Base-by-base conservation (phyloP, 1,140 invertebrate genomes). In the Dolichoris vasculosae region DNA sequence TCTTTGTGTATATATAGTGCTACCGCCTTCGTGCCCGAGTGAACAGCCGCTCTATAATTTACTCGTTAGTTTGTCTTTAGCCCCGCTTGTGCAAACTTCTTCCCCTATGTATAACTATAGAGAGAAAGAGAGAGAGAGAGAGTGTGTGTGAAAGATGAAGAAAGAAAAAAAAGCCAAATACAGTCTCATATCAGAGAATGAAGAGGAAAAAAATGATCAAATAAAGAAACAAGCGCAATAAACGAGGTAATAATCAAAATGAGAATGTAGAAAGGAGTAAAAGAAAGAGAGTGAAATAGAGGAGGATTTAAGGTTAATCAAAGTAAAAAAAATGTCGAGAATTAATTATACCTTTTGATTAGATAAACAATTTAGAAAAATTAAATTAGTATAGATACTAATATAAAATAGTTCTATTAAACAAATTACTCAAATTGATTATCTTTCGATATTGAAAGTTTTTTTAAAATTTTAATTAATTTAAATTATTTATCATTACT, bases 31-130 rank as follows among this genome's bases (percentile, higher is more conserved):
- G 64, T 63, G 79, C 40, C 77, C 71, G 51, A 85, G 48, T 85
- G 87, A 89, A 88, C 88, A 88, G 85, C 89, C 88, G 83, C 90
- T 88, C 91, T 89, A 89, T 91, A 91, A 91, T 91, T 91, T 91
- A 89, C 90, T 91, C 90, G 90, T 91, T 91, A 91, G 88, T 87
- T 89, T 87, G 69, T 55, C 23, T 73, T 81, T 43, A n/a, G 51
- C 67, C 38, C 64, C 38, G 13, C 15, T 51, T 43, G 46, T 26
- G 38, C 69, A 75, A 38, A 83, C 71, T 43, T 59, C 8, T 38
- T 15, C 48, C 38, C 63, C 32, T 17, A n/a, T 0, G 26, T n/a
- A 20, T 59, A 51, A n/a, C 13, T 4, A 67, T 1, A 46, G 40
- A 67, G 35, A 23, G n/a, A 59, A 35, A 35, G 55, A 79, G 26